phyloP scores from a whole-genome alignment of 30 jellyfish, hydroid and myxozoan species.

The Aurelia aurita complex sp. Pacific region DNA sequence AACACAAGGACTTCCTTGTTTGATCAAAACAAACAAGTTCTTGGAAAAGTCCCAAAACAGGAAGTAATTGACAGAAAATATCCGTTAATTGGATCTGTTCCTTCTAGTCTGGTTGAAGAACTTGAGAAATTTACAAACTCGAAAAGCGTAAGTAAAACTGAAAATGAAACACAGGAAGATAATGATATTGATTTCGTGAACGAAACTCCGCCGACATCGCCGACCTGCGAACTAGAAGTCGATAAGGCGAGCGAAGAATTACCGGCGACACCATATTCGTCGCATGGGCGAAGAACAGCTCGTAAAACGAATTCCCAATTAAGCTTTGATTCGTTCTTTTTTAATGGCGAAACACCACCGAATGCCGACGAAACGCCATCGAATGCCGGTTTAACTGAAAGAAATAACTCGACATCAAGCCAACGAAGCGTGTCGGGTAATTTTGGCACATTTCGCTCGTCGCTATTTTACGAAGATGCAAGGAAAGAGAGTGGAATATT shows the following conservation, averaged over 20 bases:
- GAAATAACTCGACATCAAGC: not conserved
- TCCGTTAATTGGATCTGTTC: slow-evolving; percentile 71
- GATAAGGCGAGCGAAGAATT: slow-evolving; percentile 23
- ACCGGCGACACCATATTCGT: slow-evolving; percentile 61
- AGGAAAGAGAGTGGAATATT: not conserved
- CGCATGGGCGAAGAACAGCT: slow-evolving; percentile 64
- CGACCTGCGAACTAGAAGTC: slow-evolving; percentile 17
- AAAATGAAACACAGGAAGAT: not conserved
- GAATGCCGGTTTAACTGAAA: not conserved
- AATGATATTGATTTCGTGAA: slow-evolving; percentile 18
- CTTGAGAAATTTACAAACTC: slow-evolving; percentile 11
- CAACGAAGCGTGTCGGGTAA: slow-evolving; percentile 9
- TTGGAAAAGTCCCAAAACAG: slow-evolving; percentile 6
- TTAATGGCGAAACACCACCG: slow-evolving; percentile 7
- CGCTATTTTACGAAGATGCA: slow-evolving; percentile 15
- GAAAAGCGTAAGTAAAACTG: not conserved
- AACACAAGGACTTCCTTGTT: slow-evolving; percentile 12
- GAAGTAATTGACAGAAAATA: slow-evolving; percentile 36
- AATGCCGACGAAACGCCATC: not conserved
- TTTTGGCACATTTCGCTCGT: slow-evolving; percentile 15
- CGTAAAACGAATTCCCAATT: slow-evolving; percentile 64
- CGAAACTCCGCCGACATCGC: slow-evolving; percentile 73
- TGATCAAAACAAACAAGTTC: slow-evolving; percentile 20
- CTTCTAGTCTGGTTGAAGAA: slow-evolving; percentile 56
- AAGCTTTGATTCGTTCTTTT: slow-evolving; percentile 59